Evolutionary conservation across 1,140 invertebrate species (phyloP).

Genomic region (Drosophila kurseongensis): DNA sequence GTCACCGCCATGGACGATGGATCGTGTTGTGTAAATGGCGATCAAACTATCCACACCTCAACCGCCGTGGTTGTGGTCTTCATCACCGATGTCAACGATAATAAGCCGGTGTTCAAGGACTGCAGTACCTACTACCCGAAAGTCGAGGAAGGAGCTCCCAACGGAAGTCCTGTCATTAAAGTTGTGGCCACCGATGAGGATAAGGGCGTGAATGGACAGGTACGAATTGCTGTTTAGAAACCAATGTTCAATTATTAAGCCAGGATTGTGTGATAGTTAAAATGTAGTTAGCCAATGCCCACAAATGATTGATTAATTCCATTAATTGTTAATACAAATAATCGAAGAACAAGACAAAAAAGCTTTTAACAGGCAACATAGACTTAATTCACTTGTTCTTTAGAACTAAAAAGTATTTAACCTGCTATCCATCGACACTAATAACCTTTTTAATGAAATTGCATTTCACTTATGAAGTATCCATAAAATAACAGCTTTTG

Average conservation of each 20-base stretch:
- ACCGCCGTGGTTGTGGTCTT: constrained; percentile 98
- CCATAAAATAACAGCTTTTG: no score
- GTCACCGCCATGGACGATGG: constrained; percentile 97
- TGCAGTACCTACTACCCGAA: constrained; percentile 96
- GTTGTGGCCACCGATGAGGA: constrained; percentile 97
- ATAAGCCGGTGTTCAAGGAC: constrained; percentile 97
- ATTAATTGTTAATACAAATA: no score
- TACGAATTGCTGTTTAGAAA: constrained; percentile 54
- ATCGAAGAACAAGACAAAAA: no score
- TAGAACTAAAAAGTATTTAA: no score
- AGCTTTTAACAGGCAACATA: no score
- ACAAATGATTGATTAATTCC: no score
- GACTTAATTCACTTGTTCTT: no score
- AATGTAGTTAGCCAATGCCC: no score
- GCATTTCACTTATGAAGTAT: not conserved
- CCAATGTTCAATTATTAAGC: no score
- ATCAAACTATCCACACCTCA: constrained; percentile 93
- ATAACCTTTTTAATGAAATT: not conserved
- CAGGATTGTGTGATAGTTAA: no score
- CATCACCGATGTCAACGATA: constrained; percentile 98
- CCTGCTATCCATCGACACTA: no score
- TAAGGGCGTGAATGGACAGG: constrained; percentile 96
- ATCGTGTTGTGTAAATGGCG: constrained; percentile 94
- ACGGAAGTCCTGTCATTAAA: constrained; percentile 96
- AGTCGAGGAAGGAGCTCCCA: constrained; percentile 96